phyloP scores from a whole-genome alignment of 1,140 invertebrate genomes.

The Sminthurides bifidus region DNA sequence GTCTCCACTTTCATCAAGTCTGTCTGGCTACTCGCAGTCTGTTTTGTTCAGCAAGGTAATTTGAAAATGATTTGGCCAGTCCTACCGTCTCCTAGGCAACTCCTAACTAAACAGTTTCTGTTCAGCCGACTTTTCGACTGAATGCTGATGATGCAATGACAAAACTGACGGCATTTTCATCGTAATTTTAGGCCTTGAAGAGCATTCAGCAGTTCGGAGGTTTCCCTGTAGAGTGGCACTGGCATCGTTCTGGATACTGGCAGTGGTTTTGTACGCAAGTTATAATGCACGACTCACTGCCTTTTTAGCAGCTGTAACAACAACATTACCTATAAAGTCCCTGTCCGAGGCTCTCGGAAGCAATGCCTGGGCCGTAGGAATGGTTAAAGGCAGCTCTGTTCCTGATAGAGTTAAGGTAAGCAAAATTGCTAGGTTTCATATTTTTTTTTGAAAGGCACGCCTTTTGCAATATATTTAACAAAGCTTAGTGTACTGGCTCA shows the following conservation, averaged over 20 bases:
- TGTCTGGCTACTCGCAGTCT: slow-evolving; percentile 15
- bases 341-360: slow-evolving; percentile 17
- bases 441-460: neutral
- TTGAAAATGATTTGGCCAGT: too few species aligned
- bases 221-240: slow-evolving; percentile 16
- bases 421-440: neutral
- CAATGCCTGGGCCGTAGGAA: slow-evolving; percentile 22
- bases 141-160: neutral
- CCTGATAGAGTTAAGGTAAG: slow-evolving; percentile 20
- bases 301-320: slow-evolving; percentile 16
- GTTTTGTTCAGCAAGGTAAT: slow-evolving; percentile 26
- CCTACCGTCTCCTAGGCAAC: too few species aligned
- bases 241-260: slow-evolving; percentile 20
- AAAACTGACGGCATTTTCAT: too few species aligned
- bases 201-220: slow-evolving; percentile 9
- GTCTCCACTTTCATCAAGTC: slow-evolving; percentile 15
- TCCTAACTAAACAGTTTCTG: too few species aligned
- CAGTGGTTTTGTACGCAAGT: slow-evolving; percentile 20
- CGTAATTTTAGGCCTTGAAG: slow-evolving; percentile 14
- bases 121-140: too few species aligned
- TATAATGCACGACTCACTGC: slow-evolving; percentile 24
- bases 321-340: slow-evolving; percentile 15
- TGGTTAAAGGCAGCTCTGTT: slow-evolving; percentile 18
- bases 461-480: neutral
- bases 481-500: neutral